Conservation (phyloP, 2,113 vertebrate genomes). For the Takifugu flavidus region DNA sequence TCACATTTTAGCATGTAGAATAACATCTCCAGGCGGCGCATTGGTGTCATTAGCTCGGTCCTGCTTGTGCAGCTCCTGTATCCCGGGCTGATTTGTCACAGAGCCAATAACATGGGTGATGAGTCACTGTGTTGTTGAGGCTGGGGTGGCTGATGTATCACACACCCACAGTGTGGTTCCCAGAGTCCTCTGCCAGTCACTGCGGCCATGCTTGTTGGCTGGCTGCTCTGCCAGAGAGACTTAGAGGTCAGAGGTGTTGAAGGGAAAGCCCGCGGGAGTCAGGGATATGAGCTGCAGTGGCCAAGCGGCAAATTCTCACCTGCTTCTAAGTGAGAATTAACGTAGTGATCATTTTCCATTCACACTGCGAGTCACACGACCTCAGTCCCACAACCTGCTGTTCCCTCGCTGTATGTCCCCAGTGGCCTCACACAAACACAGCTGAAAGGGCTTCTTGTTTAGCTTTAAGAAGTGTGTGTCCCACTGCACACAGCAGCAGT, state of each 20-base stretch:
- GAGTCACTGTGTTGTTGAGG: constrained; percentile 69
- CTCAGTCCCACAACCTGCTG: constrained; percentile 62
- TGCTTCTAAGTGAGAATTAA: constrained; percentile 73
- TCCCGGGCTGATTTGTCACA: constrained; percentile 61
- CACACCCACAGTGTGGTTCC: constrained; percentile 67
- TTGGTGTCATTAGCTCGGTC: constrained; percentile 24
- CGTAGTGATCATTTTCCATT: constrained; percentile 61
- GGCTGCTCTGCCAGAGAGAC: constrained; percentile 57
- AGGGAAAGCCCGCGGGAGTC: constrained; percentile 61
- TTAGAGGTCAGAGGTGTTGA: constrained; percentile 67
- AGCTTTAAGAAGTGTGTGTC: constrained; percentile 22
- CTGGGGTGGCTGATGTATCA: constrained; percentile 64
- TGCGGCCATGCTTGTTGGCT: constrained; percentile 60
- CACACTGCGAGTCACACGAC: constrained; percentile 65
- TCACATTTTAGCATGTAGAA: too few species aligned
- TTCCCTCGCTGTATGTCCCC: constrained; percentile 47
- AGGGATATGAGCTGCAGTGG: constrained; percentile 60
- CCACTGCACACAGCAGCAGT: constrained; percentile 28
- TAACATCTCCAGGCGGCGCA: too few species aligned
- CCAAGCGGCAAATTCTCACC: constrained; percentile 73
- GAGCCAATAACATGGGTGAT: constrained; percentile 62
- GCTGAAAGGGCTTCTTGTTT: constrained; percentile 48
- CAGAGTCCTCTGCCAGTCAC: constrained; percentile 66
- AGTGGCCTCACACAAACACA: constrained; percentile 44
- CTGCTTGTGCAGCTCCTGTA: constrained; percentile 49